Conservation (phyloP, 2,113 vertebrate genomes). For the Corydoras maculifer region DNA sequence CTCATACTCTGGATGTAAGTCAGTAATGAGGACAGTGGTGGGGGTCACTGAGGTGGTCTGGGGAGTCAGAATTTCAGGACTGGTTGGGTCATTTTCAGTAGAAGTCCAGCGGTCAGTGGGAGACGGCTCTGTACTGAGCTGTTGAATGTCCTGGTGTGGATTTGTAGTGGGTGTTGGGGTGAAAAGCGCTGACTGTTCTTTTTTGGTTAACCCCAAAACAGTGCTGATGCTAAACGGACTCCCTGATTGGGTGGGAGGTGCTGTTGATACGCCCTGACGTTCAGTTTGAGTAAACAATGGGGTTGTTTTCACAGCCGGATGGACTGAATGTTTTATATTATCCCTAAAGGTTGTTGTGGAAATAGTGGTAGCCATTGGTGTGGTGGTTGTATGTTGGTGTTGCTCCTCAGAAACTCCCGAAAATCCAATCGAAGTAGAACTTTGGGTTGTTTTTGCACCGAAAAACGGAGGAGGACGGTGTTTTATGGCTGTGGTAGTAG, state of each 20-base stretch:
- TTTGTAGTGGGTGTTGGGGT: too few relatives aligned
- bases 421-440: slow-evolving; percentile 1
- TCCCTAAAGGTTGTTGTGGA: not conserved
- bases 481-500: slow-evolving; percentile 31
- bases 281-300: slow-evolving; percentile 5
- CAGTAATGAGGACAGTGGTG: not conserved
- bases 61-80: too few relatives aligned
- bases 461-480: slow-evolving; percentile 4
- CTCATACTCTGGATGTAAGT: slow-evolving; percentile 9
- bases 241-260: too few relatives aligned
- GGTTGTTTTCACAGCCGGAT: slow-evolving; percentile 33
- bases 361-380: not conserved
- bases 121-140: not conserved
- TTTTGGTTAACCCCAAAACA: too few relatives aligned
- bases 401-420: not conserved
- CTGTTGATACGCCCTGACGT: not conserved
- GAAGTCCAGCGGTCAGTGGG: too few relatives aligned
- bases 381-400: slow-evolving; percentile 17
- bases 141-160: not conserved
- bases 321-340: slow-evolving; percentile 3
- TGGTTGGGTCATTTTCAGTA: too few relatives aligned
- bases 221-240: too few relatives aligned
- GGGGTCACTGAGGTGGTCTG: slow-evolving; percentile 9
- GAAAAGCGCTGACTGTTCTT: too few relatives aligned
- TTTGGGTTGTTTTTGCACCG: slow-evolving; percentile 37